Evolutionary conservation across 2,888 invertebrate species (phyloP).

Genomic region (Schrankia costaestrigalis): DNA sequence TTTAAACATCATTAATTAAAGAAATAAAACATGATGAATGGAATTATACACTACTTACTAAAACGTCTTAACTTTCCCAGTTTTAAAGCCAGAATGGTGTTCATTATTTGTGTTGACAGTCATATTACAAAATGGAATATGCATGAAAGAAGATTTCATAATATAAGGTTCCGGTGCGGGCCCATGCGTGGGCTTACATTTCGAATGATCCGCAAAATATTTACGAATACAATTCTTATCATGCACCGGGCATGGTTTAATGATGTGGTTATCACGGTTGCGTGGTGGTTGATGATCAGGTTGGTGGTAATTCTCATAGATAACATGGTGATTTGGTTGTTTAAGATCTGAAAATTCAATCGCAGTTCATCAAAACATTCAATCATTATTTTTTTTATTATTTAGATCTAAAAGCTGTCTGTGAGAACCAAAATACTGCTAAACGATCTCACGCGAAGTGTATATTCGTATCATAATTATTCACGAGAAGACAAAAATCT

Average conservation of each 20-base stretch:
- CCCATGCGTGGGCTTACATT: conserved; percentile 18
- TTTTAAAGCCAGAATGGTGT: conserved; percentile 23
- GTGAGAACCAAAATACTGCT: no score
- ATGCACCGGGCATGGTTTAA: conserved; percentile 24
- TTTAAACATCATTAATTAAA: no score
- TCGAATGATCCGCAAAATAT: conserved; percentile 21
- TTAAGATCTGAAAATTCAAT: no score
- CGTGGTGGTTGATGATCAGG: conserved; percentile 1
- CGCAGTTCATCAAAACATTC: no score
- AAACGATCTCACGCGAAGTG: no score
- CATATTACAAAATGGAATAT: conserved; percentile 22
- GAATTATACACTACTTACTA: conserved; percentile 22
- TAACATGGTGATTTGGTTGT: neutral
- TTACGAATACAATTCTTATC: conserved; percentile 32
- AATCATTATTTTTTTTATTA: no score
- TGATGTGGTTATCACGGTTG: neutral
- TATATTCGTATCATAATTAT: no score
- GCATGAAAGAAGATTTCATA: conserved; percentile 1
- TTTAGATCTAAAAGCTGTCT: no score
- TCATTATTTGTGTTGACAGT: conserved; percentile 16
- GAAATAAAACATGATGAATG: neutral
- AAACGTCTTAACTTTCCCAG: conserved; percentile 25
- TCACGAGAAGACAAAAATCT: no score
- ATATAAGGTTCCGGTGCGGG: conserved; percentile 23
- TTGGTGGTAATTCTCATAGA: conserved; percentile 1